These are phyloP conservation scores for Hypocryptadius cinnamomeus DNA, from an alignment of 2,113 vertebrate genomes.

Conservation along the genomic window DNA sequence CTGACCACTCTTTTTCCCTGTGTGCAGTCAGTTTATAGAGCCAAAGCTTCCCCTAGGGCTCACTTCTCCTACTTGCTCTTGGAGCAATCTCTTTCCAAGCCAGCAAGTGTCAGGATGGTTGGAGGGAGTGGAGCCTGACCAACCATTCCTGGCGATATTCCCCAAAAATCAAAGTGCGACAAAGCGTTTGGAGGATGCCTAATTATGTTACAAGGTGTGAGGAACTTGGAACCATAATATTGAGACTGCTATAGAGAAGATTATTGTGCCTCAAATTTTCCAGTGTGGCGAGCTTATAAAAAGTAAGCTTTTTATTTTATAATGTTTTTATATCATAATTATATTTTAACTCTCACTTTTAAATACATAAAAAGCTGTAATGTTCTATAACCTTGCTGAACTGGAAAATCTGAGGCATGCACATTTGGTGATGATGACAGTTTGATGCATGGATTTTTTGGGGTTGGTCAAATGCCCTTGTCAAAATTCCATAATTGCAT, in stretches of 20 bases:
- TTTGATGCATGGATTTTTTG: conserved; percentile 39
- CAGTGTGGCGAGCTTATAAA: conserved; percentile 23
- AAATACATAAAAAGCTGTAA: background rate
- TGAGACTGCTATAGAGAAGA: background rate
- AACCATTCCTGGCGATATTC: background rate
- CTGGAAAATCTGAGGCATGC: conserved; percentile 52
- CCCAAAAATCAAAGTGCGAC: background rate
- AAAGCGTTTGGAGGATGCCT: background rate
- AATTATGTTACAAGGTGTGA: conserved; percentile 47
- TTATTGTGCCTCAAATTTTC: conserved; percentile 49
- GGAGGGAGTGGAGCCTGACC: background rate
- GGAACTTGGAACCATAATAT: conserved; percentile 21
- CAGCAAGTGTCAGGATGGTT: background rate
- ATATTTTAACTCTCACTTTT: conserved; percentile 30
- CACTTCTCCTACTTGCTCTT: background rate
- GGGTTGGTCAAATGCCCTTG: background rate
- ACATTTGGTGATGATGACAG: conserved; percentile 22
- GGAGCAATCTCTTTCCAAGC: background rate
- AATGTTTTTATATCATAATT: conserved; percentile 39
- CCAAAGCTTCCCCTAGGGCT: conserved; percentile 38
- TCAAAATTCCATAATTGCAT: conserved; percentile 12
- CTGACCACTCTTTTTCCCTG: background rate
- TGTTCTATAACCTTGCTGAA: conserved; percentile 29
- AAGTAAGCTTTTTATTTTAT: conserved; percentile 40
- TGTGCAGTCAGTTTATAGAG: background rate